A percentile compares a stretch with the other conserved stretches of the same genome.
These are phyloP conservation scores for Acipenser oxyrinchus DNA, from an alignment of 2,797 vertebrate species.

Conservation along the genomic window DNA sequence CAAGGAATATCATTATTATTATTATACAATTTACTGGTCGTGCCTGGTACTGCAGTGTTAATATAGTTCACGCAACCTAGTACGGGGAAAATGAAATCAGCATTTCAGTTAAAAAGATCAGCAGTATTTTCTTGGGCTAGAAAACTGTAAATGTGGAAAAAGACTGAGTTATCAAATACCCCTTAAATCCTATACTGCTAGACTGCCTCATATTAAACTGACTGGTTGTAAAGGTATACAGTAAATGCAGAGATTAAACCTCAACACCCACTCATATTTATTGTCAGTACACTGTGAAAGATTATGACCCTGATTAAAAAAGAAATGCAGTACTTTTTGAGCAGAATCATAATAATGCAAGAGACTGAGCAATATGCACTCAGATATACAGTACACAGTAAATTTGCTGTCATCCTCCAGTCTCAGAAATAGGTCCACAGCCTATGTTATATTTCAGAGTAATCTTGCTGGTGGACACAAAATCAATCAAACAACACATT, in stretches of 20 bases:
- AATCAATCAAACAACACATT: slow-evolving; percentile 65
- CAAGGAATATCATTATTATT: too few species aligned
- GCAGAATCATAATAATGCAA: slow-evolving; percentile 12
- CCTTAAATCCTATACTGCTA: slow-evolving; percentile 8
- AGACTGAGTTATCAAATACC: neutral
- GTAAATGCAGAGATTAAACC: slow-evolving; percentile 6
- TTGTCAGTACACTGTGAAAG: slow-evolving; percentile 31
- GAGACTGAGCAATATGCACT: slow-evolving; percentile 20
- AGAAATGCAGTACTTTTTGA: slow-evolving; percentile 18
- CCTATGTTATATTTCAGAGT: slow-evolving; percentile 41
- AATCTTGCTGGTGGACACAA: slow-evolving; percentile 45
- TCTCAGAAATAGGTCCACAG: slow-evolving; percentile 20
- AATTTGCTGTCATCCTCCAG: slow-evolving; percentile 14
- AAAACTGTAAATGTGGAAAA: slow-evolving; percentile 1
- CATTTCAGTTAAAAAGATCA: slow-evolving; percentile 13
- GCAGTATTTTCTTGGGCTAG: neutral
- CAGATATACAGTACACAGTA: slow-evolving; percentile 11
- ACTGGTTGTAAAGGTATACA: neutral
- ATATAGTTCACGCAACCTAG: neutral
- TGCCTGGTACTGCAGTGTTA: too few species aligned
- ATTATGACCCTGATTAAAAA: slow-evolving; percentile 31
- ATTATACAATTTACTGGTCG: too few species aligned
- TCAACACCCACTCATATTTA: slow-evolving; percentile 16
- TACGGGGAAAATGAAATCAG: slow-evolving; percentile 24
- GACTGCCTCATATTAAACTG: neutral